Conservation (phyloP, 2,797 vertebrate species). For the Etheostoma nigrum region DNA sequence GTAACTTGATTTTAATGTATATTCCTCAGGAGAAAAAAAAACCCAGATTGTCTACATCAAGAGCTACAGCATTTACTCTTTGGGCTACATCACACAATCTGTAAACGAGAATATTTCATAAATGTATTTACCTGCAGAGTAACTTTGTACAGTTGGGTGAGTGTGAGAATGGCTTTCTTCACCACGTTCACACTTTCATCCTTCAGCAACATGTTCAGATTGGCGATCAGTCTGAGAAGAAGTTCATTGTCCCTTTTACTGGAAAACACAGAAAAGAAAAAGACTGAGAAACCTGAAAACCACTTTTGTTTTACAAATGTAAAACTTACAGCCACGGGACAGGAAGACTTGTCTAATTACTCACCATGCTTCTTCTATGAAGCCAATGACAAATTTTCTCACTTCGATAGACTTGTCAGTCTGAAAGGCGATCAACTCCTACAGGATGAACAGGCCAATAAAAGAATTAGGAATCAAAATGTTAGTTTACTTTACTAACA, state of each 20-base stretch:
- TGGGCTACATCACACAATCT: not conserved
- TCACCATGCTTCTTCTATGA: slow-evolving; percentile 96
- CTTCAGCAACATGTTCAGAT: slow-evolving; percentile 94
- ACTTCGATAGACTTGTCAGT: slow-evolving; percentile 95
- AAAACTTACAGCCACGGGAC: not conserved
- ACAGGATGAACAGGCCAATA: slow-evolving; percentile 1
- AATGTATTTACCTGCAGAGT: slow-evolving; percentile 88
- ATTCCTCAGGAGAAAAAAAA: not conserved
- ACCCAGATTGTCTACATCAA: not conserved
- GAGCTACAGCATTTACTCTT: not conserved
- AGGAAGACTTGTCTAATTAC: slow-evolving; percentile 38
- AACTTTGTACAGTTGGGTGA: slow-evolving; percentile 96
- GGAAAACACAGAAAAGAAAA: slow-evolving; percentile 10
- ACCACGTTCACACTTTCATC: slow-evolving; percentile 97
- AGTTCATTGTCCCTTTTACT: slow-evolving; percentile 96
- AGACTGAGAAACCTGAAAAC: not conserved
- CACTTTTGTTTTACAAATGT: not conserved
- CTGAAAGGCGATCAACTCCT: slow-evolving; percentile 97
- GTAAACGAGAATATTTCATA: not conserved
- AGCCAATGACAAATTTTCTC: slow-evolving; percentile 94
- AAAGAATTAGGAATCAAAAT: not conserved
- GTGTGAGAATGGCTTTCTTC: slow-evolving; percentile 95
- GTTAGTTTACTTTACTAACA: not conserved
- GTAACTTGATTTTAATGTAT: not conserved
- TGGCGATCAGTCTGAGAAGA: slow-evolving; percentile 91